These are phyloP conservation scores for Drosophila prosaltans DNA, from an alignment of 1,140 invertebrate genomes.

Conservation along the genomic window DNA sequence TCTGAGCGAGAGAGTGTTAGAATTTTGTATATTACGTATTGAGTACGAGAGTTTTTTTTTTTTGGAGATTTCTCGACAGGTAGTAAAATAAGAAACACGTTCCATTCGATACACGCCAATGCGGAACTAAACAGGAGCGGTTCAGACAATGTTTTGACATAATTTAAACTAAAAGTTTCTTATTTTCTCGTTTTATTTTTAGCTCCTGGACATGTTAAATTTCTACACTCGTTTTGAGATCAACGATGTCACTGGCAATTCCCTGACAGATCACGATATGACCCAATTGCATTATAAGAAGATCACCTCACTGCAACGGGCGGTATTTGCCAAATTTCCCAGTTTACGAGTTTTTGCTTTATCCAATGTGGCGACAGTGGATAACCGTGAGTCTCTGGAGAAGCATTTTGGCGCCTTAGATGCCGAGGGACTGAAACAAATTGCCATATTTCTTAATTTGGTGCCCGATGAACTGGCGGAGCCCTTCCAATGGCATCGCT, in stretches of 20 bases:
- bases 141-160: conserved; percentile 4
- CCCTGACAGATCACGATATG: conserved; percentile 96
- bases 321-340: conserved; percentile 95
- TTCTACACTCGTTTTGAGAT: conserved; percentile 99
- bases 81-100: conserved; percentile 57
- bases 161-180: too few species aligned
- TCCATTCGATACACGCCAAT: conserved; percentile 65
- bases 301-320: conserved; percentile 95
- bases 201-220: conserved; percentile 97
- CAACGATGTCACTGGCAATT: conserved; percentile 97
- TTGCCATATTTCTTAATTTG: conserved; percentile 93
- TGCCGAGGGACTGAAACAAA: conserved; percentile 90
- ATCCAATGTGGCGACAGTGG: conserved; percentile 96
- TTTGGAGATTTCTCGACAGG: conserved; percentile 60
- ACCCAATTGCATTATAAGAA: conserved; percentile 95
- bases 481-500: conserved; percentile 88
- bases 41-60: conserved; percentile 16
- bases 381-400: conserved; percentile 92
- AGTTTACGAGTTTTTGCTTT: conserved; percentile 94
- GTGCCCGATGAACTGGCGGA: conserved; percentile 90
- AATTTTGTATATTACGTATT: conserved; percentile 17
- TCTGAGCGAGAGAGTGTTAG: conserved; percentile 28
- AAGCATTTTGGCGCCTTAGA: conserved; percentile 93
- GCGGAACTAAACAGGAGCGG: conserved; percentile 50
- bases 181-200: conserved; percentile 73